phyloP scores from a whole-genome alignment of 2,113 vertebrate genomes.

The Aplodontia rufa region DNA sequence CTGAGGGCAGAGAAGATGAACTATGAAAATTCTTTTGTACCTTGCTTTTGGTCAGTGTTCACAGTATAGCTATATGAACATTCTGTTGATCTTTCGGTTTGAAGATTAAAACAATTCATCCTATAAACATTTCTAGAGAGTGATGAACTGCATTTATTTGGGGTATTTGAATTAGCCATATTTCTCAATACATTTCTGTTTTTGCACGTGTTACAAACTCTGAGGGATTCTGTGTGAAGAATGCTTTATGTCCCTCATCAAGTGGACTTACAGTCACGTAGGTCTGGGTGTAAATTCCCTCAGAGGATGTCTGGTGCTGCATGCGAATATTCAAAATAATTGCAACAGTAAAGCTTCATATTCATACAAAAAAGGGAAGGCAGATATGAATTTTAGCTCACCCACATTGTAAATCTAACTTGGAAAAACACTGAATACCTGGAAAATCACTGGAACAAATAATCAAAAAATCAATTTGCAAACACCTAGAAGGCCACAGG shows the following conservation, averaged over 20 bases:
- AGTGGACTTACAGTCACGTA: neutral
- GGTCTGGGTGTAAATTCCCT: neutral
- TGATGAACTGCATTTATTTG: neutral
- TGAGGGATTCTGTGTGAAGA: neutral
- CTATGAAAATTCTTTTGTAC: neutral
- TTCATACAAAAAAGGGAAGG: neutral
- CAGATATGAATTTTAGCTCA: constrained; percentile 12
- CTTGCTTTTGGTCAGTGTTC: constrained; percentile 40
- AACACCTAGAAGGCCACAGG: constrained; percentile 68
- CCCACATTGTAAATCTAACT: neutral
- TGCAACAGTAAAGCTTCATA: neutral
- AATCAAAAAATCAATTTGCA: constrained; percentile 77
- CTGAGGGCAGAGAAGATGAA: neutral
- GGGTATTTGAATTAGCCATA: neutral
- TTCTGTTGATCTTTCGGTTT: neutral
- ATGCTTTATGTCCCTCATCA: neutral
- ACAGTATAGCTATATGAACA: neutral
- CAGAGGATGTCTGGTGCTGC: neutral
- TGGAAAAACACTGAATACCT: constrained; percentile 75
- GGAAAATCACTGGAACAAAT: constrained; percentile 80
- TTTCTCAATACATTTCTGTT: constrained; percentile 1
- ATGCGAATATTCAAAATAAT: neutral
- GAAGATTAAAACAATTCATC: neutral
- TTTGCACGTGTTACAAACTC: neutral
- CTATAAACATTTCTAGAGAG: constrained; percentile 35